Evolutionary conservation across 2,113 vertebrate species (phyloP), one percentile per base, ranked within the genome.

Genomic region (Erythrolamprus reginae): DNA sequence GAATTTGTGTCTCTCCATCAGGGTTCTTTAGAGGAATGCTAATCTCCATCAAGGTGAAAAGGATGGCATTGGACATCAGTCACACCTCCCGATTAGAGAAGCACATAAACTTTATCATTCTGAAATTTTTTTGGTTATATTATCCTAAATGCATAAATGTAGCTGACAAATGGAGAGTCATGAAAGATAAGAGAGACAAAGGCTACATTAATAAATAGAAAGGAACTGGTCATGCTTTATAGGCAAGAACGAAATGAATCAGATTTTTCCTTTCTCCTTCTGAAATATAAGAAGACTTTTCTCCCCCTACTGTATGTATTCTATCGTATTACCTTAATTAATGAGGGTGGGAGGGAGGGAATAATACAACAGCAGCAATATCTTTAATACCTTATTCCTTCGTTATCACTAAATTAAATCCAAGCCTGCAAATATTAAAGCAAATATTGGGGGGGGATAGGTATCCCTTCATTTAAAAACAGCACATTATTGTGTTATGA

Each of bases 61-160:
- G 24, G 88, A 33, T 83, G 33, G 70, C 91, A 82, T 47, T 87
- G 70, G 88, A 51, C 84, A 92, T 86, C 53, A 42, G 84, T 92
- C 84, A 87, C 91, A 83, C 65, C 50, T 70, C 84, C 38, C 1
- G 38, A 47, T 15, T 84, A 47, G 52, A 89, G 82, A 86, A 89
- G 84, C 87, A n/a, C 88, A 47, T n/a, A 61, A 61, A 52, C n/a
- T 87, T 89, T 89, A 92, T 89, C 91, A 56, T 58, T 47, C 88
- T 52, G 88, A 87, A 58, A 61, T 89, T 45, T 42, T 45, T 42
- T 47, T 23, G 84, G 47, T 61, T 92, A 92, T 42, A 77, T 92
- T 92, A 52, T 70, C 50, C 88, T 87, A 82, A 61, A 82, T 92
- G 84, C 52, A 89, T 89, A 89, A 61, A 87, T 17, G 52, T 77